Percentiles rank a stretch among this genome's conserved stretches.
Evolutionary conservation across 1,140 invertebrate species (phyloP).

Genomic region (Leguminivora glycinivorella): DNA sequence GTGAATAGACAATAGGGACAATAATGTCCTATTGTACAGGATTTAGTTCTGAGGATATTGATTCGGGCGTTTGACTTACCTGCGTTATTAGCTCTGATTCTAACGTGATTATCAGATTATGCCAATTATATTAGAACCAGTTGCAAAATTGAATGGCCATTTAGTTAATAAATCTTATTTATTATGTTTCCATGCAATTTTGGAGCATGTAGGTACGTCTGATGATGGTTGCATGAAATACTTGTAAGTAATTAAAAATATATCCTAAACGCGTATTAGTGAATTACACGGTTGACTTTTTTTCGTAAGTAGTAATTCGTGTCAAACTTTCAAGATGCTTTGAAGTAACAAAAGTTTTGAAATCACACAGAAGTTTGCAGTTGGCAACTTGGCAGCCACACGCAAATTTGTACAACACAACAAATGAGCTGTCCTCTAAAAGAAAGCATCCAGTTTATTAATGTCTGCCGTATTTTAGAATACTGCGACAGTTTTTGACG

Average conservation of each 20-base stretch:
- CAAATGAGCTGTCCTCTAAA: conserved; percentile 23
- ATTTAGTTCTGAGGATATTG: not conserved
- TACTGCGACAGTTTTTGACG: not conserved
- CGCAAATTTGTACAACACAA: conserved; percentile 27
- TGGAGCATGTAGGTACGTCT: no score
- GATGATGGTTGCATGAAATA: no score
- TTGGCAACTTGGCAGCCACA: conserved; percentile 23
- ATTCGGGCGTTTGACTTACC: not conserved
- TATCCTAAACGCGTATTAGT: not conserved
- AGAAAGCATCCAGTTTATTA: conserved; percentile 27
- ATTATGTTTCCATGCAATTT: no score
- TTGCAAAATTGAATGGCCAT: no score
- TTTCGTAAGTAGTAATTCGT: not conserved
- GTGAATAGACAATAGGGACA: conserved; percentile 13
- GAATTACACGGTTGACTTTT: not conserved
- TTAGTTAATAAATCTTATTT: no score
- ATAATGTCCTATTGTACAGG: not conserved
- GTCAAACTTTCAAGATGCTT: conserved; percentile 19
- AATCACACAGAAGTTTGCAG: not conserved
- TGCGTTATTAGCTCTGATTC: not conserved
- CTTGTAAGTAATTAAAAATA: no score
- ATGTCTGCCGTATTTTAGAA: conserved; percentile 8
- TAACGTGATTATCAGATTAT: not conserved
- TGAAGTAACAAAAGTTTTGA: not conserved
- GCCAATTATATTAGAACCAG: no score